A percentile compares a stretch with the other conserved stretches of the same genome.
phyloP scores from a whole-genome alignment of 2,888 invertebrate genomes.

The Amblyteles armatorius region DNA sequence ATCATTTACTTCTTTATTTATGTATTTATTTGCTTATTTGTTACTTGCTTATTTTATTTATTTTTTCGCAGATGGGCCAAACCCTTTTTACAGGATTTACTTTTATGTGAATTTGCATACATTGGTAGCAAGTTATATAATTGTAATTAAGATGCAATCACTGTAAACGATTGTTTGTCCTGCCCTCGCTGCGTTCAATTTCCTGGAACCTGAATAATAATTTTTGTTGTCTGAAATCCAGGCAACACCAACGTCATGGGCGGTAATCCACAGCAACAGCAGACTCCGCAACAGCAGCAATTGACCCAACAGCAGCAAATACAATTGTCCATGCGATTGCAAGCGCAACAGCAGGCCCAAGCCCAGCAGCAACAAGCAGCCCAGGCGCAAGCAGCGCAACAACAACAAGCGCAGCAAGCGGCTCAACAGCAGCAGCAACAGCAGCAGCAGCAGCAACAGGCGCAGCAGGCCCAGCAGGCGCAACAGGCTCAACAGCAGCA shows the following conservation, averaged over 20 bases:
- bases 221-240: slow-evolving; percentile 47
- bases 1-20: neutral
- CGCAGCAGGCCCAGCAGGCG: slow-evolving; percentile 79
- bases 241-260: slow-evolving; percentile 79
- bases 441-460: slow-evolving; percentile 82
- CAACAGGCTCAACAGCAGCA: slow-evolving; percentile 75
- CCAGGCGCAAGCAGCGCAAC: slow-evolving; percentile 70
- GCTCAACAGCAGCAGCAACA: slow-evolving; percentile 81
- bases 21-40: neutral
- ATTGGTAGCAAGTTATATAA: too few relatives aligned
- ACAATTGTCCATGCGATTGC: slow-evolving; percentile 73
- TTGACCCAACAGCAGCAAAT: slow-evolving; percentile 79
- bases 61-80: too few relatives aligned
- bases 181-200: too few relatives aligned
- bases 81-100: too few relatives aligned
- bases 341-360: slow-evolving; percentile 74
- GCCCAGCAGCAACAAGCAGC: slow-evolving; percentile 77
- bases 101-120: too few relatives aligned
- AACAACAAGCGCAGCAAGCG: slow-evolving; percentile 79
- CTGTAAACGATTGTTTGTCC: too few relatives aligned
- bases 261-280: slow-evolving; percentile 83
- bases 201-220: too few relatives aligned
- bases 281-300: slow-evolving; percentile 80
- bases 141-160: too few relatives aligned
- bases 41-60: too few relatives aligned